Conservation (phyloP, 2,113 vertebrate genomes). For the Notothenia coriiceps region DNA sequence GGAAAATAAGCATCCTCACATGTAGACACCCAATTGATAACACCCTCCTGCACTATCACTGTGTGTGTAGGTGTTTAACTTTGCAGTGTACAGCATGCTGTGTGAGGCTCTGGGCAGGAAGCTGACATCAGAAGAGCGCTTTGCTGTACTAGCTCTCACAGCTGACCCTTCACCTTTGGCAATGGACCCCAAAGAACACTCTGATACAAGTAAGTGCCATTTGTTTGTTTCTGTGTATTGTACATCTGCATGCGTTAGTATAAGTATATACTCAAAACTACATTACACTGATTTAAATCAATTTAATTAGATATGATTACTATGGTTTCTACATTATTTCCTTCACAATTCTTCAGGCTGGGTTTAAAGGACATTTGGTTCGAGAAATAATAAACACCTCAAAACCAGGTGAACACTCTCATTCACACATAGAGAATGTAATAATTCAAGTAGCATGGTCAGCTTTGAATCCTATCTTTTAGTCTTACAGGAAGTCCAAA, state of each 20-base stretch:
- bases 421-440: background rate
- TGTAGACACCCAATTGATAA: background rate
- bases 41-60: background rate
- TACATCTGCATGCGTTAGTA: background rate
- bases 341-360: slow-evolving; percentile 79
- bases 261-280: background rate
- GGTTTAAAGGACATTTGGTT: slow-evolving; percentile 76
- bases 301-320: background rate
- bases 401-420: slow-evolving; percentile 64
- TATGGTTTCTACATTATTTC: background rate
- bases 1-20: background rate
- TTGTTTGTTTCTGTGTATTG: background rate
- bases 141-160: slow-evolving; percentile 88
- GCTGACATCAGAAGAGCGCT: slow-evolving; percentile 77
- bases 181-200: background rate
- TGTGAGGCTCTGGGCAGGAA: slow-evolving; percentile 74
- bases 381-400: slow-evolving; percentile 63
- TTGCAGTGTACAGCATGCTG: slow-evolving; percentile 88
- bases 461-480: background rate
- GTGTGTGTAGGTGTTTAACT: slow-evolving; percentile 86
- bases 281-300: background rate
- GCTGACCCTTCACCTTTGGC: slow-evolving; percentile 55
- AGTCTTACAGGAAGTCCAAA: background rate
- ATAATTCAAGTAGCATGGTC: background rate
- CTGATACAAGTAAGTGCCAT: slow-evolving; percentile 24